A percentile compares a stretch with the other conserved stretches of the same genome.
Conservation (phyloP, 2,113 vertebrate species). For the Coracopsis vasa region DNA sequence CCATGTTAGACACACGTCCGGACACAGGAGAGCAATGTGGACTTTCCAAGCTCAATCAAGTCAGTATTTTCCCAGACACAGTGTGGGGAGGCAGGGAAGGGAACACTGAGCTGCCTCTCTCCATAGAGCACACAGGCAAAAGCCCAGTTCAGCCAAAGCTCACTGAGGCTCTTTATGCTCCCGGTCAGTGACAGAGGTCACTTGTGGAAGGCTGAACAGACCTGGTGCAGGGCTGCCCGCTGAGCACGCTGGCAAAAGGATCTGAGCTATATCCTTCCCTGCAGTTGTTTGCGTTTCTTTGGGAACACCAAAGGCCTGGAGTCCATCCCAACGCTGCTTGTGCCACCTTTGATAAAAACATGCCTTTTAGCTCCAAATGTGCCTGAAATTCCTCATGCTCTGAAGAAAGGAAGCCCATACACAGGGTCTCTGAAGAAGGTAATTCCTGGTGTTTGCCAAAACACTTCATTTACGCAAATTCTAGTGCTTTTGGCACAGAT, state of each 20-base stretch:
- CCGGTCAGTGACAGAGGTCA: constrained; percentile 42
- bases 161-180: constrained; percentile 66
- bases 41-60: constrained; percentile 47
- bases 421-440: neutral
- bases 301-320: constrained; percentile 39
- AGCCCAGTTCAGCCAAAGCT: constrained; percentile 55
- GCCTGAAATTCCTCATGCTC: neutral
- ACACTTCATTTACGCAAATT: neutral
- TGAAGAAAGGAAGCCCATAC: neutral
- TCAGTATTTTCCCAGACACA: constrained; percentile 20
- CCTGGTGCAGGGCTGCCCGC: constrained; percentile 18
- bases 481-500: neutral
- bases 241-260: constrained; percentile 4
- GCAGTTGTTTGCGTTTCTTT: neutral
- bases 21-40: constrained; percentile 53
- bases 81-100: neutral
- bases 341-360: neutral
- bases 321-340: neutral
- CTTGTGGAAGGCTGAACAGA: constrained; percentile 44
- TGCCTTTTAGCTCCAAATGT: neutral
- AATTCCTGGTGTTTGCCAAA: neutral
- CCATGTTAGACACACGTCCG: constrained; percentile 2
- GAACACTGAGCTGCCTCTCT: constrained; percentile 57
- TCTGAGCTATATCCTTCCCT: neutral
- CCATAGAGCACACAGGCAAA: constrained; percentile 23